Evolutionary conservation across 2,888 invertebrate species (phyloP).

Genomic region (Lasioglossum calceatum): DNA sequence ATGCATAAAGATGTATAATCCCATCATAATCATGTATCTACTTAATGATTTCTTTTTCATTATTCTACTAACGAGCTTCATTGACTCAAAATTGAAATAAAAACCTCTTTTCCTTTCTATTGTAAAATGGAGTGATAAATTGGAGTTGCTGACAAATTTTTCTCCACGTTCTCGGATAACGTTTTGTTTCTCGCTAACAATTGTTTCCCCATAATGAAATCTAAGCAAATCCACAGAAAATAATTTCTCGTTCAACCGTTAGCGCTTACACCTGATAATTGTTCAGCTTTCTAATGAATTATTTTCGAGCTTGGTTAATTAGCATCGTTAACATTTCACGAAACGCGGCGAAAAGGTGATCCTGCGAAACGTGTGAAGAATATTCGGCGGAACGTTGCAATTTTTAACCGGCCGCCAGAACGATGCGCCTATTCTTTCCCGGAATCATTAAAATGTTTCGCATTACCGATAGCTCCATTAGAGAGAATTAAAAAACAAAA

Average conservation of each 20-base stretch:
- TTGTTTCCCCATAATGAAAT: background rate
- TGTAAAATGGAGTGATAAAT: background rate
- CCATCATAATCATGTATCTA: background rate
- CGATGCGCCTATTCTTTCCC: background rate
- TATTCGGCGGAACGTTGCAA: background rate
- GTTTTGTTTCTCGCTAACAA: background rate
- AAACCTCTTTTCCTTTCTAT: background rate
- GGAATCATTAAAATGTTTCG: background rate
- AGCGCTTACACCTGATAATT: background rate
- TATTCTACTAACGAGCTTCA: background rate
- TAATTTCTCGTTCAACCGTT: background rate
- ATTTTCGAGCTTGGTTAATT: no score
- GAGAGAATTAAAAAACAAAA: background rate
- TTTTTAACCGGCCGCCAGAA: background rate
- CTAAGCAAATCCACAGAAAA: background rate
- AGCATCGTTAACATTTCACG: background rate
- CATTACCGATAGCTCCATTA: background rate
- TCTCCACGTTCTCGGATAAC: background rate
- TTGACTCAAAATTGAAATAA: background rate
- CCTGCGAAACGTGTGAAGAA: background rate
- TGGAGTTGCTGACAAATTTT: background rate
- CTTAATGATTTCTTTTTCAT: background rate
- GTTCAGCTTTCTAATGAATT: no score
- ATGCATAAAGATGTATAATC: background rate
- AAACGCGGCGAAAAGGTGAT: background rate